Percentiles rank a stretch among this genome's conserved stretches.
phyloP scores from a whole-genome alignment of 2,113 vertebrate genomes.

The Holacanthus passer region DNA sequence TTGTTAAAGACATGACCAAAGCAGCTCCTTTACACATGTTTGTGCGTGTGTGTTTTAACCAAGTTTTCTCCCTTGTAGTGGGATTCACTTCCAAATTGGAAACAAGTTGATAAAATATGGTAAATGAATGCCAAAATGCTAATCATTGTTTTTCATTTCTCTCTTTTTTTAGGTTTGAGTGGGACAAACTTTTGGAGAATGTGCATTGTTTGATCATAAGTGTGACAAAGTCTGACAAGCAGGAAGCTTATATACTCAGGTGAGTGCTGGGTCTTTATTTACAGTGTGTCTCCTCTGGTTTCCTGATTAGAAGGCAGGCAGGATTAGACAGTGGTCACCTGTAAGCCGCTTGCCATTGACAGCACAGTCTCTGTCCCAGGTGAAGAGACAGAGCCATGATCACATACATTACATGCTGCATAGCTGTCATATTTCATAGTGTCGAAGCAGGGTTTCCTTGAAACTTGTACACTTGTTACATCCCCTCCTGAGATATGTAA shows the following conservation, averaged over 20 bases:
- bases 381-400: neutral
- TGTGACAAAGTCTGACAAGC: constrained; percentile 99
- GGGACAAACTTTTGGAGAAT: constrained; percentile 99
- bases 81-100: neutral
- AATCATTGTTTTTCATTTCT: neutral
- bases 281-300: neutral
- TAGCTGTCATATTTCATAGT: too few species aligned
- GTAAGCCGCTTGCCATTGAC: constrained; percentile 31
- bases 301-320: constrained; percentile 27
- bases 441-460: too few species aligned
- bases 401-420: neutral
- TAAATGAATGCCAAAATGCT: neutral
- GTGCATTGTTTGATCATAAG: constrained; percentile 99
- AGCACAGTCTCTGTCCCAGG: neutral
- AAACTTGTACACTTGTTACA: too few species aligned
- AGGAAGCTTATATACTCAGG: constrained; percentile 99
- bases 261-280: constrained; percentile 74
- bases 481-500: too few species aligned
- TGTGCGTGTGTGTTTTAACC: neutral
- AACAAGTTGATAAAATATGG: neutral
- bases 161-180: constrained; percentile 91
- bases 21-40: neutral
- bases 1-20: neutral
- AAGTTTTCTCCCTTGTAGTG: neutral
- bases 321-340: constrained; percentile 51